A percentile compares a stretch with the other conserved stretches of the same genome.
These are phyloP conservation scores for Eudyptes chrysolophus DNA, from an alignment of 2,113 vertebrate species.

Conservation along the genomic window DNA sequence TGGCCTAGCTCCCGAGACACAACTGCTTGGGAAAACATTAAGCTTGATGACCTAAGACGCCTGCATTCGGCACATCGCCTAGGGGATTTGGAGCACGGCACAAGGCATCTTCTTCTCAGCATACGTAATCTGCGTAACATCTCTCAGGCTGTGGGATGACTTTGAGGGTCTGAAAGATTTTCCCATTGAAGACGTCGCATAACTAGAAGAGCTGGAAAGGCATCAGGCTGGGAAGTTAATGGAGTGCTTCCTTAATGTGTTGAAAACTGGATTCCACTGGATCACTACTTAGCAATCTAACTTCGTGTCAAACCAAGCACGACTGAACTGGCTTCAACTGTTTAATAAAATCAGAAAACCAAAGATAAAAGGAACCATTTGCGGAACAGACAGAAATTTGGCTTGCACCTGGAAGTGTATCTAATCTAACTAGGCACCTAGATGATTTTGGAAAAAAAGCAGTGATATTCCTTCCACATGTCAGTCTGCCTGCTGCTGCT, in stretches of 20 bases:
- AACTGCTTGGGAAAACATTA: background rate
- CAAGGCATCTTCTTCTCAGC: background rate
- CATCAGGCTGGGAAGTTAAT: background rate
- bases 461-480: background rate
- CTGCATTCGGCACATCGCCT: background rate
- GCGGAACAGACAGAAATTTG: background rate
- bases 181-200: background rate
- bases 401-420: background rate
- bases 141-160: background rate
- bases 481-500: background rate
- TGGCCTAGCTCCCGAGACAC: background rate
- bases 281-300: background rate
- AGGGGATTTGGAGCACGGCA: background rate
- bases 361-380: background rate
- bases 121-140: accelerated
- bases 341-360: background rate
- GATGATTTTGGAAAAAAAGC: background rate
- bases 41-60: background rate
- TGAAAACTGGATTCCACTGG: background rate
- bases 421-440: background rate
- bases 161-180: background rate
- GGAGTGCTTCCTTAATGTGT: background rate
- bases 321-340: background rate
- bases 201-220: background rate
- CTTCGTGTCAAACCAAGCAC: background rate